Evolutionary conservation across 2,113 vertebrate genomes (phyloP).

Genomic region (Tupaia chinensis): DNA sequence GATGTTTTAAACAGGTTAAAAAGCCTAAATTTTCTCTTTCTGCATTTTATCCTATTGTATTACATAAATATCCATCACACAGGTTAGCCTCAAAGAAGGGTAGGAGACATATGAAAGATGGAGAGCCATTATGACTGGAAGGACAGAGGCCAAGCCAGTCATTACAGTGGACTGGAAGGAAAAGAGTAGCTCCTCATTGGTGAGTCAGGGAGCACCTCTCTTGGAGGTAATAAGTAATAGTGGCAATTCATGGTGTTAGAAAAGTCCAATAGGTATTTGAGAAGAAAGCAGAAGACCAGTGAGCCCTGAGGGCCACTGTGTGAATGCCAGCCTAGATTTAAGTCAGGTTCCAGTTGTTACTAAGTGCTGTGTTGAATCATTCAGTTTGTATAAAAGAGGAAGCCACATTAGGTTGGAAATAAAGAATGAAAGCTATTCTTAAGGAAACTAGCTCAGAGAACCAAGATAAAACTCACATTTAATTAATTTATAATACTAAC

Average conservation of each 20-base stretch:
- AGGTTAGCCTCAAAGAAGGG: background rate
- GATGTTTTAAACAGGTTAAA: background rate
- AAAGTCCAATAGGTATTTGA: background rate
- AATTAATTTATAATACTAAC: background rate
- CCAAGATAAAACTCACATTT: background rate
- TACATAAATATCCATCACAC: background rate
- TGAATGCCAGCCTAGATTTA: background rate
- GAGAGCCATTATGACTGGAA: fast-evolving
- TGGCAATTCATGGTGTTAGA: background rate
- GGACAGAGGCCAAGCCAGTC: background rate
- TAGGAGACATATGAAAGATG: background rate
- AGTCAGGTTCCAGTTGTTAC: background rate
- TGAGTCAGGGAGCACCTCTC: too few relatives aligned
- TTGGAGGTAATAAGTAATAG: background rate
- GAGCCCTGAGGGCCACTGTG: background rate
- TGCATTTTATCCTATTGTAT: background rate
- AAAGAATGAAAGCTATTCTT: background rate
- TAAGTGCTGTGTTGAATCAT: background rate
- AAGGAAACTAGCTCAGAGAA: background rate
- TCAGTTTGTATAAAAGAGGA: background rate
- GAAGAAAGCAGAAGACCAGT: background rate
- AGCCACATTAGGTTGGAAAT: background rate
- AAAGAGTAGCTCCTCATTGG: fast-evolving
- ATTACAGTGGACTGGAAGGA: fast-evolving
- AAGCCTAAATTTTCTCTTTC: background rate